phyloP scores from a whole-genome alignment of 2,797 vertebrate species.

The Leptatherina wallacei region DNA sequence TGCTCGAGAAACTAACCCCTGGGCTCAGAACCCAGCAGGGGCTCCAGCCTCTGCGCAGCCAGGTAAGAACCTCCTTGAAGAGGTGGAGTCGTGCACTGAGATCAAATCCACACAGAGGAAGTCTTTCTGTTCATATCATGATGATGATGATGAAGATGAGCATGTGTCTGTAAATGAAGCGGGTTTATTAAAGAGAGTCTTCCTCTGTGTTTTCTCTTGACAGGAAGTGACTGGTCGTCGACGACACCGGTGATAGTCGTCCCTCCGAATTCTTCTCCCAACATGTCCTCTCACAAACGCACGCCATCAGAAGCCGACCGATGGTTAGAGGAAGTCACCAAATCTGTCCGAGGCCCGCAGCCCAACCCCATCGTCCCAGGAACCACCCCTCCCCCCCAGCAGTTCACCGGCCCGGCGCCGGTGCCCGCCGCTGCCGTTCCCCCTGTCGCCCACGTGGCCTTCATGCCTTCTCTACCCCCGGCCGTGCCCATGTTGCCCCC shows the following conservation, averaged over 20 bases:
- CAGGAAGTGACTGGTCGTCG: slow-evolving; percentile 85
- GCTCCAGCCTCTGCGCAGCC: slow-evolving; percentile 75
- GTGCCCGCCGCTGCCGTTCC: slow-evolving; percentile 74
- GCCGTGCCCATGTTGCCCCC: slow-evolving; percentile 87
- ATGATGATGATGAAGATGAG: too few relatives aligned
- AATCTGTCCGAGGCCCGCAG: slow-evolving; percentile 89
- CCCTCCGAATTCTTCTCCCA: slow-evolving; percentile 72
- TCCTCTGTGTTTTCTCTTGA: slow-evolving; percentile 11
- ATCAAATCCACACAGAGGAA: not conserved
- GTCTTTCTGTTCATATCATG: too few relatives aligned
- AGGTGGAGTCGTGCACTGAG: not conserved
- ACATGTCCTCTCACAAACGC: slow-evolving; percentile 86
- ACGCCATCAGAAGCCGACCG: slow-evolving; percentile 97
- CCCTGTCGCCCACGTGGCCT: slow-evolving; percentile 81
- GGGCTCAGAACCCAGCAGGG: slow-evolving; percentile 89
- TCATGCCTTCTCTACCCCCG: slow-evolving; percentile 84
- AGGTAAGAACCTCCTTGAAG: slow-evolving; percentile 77
- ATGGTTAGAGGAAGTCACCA: slow-evolving; percentile 97
- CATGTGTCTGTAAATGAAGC: too few relatives aligned
- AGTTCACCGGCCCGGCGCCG: slow-evolving; percentile 63
- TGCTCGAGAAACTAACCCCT: slow-evolving; percentile 97
- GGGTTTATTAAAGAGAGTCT: too few relatives aligned
- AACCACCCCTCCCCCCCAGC: slow-evolving; percentile 48
- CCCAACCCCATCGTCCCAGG: slow-evolving; percentile 56
- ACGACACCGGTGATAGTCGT: slow-evolving; percentile 65